phyloP scores from a whole-genome alignment of 1,140 invertebrate genomes.

The Brachionus rubens region DNA sequence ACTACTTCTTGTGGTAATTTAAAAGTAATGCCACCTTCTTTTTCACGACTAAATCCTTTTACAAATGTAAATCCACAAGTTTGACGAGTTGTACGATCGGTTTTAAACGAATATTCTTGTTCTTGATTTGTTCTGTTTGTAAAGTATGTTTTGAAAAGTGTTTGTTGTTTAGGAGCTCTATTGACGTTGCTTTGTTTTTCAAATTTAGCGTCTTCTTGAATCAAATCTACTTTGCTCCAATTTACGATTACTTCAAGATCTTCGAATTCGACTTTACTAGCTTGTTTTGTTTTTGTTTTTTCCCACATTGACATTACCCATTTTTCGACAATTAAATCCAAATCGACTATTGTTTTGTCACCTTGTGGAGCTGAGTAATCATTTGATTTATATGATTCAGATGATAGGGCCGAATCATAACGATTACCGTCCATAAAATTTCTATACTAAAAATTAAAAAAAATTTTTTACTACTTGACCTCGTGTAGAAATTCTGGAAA shows the following conservation, averaged over 20 bases:
- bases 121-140: slow-evolving; percentile 60
- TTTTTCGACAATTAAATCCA: slow-evolving; percentile 44
- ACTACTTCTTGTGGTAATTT: slow-evolving; percentile 62
- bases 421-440: slow-evolving; percentile 16
- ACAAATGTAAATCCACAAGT: slow-evolving; percentile 56
- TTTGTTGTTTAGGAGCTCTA: slow-evolving; percentile 50
- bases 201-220: slow-evolving; percentile 50
- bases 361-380: neutral
- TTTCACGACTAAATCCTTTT: slow-evolving; percentile 61
- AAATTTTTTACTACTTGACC: no score
- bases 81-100: slow-evolving; percentile 60
- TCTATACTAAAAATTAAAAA: neutral
- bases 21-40: slow-evolving; percentile 60
- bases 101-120: slow-evolving; percentile 63
- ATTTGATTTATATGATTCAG: neutral
- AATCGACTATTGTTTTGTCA: slow-evolving; percentile 21
- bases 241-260: slow-evolving; percentile 57
- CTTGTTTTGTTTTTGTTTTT: slow-evolving; percentile 37
- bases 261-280: slow-evolving; percentile 53
- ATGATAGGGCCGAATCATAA: slow-evolving; percentile 10
- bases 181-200: slow-evolving; percentile 47
- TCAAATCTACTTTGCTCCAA: slow-evolving; percentile 58
- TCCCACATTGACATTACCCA: slow-evolving; percentile 43
- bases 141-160: slow-evolving; percentile 62
- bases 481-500: no score